Evolutionary conservation across 2,888 invertebrate species (phyloP), one percentile per base, ranked within the genome.

Genomic region (Agrenia bidenticulata): DNA sequence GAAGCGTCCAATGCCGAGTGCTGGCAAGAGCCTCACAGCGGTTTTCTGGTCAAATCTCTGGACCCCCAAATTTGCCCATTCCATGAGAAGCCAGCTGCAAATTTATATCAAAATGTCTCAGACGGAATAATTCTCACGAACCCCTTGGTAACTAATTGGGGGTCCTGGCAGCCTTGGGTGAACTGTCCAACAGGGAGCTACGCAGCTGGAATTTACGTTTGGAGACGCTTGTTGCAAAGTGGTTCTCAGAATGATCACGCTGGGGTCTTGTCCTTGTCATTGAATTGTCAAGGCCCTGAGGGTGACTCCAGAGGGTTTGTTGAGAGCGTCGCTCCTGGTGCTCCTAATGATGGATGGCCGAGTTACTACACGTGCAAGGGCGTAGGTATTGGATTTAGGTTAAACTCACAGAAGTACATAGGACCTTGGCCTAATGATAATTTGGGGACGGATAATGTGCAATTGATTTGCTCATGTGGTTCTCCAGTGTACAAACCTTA

Each of bases 391-490:
- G 72, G 72, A 37, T 68, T 72, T 19, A 26, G 59, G 32, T 15
- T 66, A n/a, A 72, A 72, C 45, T 69, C 68, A 4, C 64, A 63
- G 7, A 5, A 13, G 1, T 50, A 53, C 26, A 51, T 56, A 19
- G 66, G 63, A 1, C 26, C 37, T 23, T 23, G 45, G 19, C 26
- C 19, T 2, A 49, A 39, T 7, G 69, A 72, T 39, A 27, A 66
- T 37, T 21, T 72, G 21, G 69, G 64, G 0, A 63, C 69, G n/a
- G 72, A 72, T 21, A 72, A 72, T 27, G 57, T 72, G 2, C 56
- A 69, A 45, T 54, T 55, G 7, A 53, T 66, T 37, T 72, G 72
- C 42, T 72, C 72, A 2, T 72, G 72, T 61, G 69, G 69, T 1
- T 54, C 54, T 15, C 61, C 64, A 11, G 69, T 39, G 13, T 60